Conservation (phyloP, 2,113 vertebrate species). For the Megaptera novaeangliae region DNA sequence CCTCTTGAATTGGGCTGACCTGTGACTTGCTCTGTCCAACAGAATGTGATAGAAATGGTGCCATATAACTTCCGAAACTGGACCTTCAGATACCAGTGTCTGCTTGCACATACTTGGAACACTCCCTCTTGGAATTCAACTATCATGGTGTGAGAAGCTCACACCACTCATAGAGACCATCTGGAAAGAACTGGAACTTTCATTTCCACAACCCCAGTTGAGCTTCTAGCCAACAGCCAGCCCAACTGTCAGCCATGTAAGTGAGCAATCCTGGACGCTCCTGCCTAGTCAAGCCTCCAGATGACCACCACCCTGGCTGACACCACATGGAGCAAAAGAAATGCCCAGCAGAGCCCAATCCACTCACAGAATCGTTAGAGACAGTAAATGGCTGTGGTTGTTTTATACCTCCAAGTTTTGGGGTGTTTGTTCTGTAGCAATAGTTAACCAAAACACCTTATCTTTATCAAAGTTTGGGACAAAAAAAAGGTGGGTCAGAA, state of each 20-base stretch:
- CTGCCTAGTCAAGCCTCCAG: rapidly evolving
- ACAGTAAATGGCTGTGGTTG: neutral
- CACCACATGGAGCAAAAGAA: neutral
- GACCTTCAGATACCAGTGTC: neutral
- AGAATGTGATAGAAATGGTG: neutral
- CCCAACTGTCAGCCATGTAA: neutral
- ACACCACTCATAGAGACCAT: neutral
- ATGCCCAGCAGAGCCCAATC: neutral
- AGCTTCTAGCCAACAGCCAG: neutral
- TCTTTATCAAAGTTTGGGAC: neutral
- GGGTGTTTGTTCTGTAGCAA: neutral
- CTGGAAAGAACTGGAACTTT: neutral
- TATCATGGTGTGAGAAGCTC: neutral
- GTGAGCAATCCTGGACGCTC: neutral
- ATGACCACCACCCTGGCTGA: neutral
- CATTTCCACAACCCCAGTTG: neutral
- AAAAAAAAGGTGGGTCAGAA: neutral
- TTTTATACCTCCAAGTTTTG: neutral
- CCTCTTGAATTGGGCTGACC: neutral
- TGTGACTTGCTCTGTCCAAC: neutral
- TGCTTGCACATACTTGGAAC: neutral
- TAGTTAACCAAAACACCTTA: neutral
- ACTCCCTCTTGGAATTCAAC: neutral
- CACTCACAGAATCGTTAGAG: neutral
- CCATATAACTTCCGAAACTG: neutral